These are phyloP conservation scores for Campylorhamphus procurvoides DNA, from an alignment of 2,113 vertebrate genomes.

Conservation along the genomic window DNA sequence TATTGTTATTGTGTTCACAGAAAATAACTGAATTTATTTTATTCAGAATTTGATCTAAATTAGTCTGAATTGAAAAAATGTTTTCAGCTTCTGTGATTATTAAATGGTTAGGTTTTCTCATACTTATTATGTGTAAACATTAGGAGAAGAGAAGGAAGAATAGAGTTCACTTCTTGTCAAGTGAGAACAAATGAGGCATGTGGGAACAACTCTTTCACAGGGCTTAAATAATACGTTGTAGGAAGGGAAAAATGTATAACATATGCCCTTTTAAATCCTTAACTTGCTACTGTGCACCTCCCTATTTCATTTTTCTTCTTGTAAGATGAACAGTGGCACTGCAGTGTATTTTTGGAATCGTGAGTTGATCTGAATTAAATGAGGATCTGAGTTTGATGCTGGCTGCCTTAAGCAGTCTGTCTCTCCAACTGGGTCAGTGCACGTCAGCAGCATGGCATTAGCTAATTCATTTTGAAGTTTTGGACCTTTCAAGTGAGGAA, in stretches of 20 bases:
- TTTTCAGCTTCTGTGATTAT: background rate
- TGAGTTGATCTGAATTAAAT: slow-evolving; percentile 50
- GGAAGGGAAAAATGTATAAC: slow-evolving; percentile 1
- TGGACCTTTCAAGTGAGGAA: slow-evolving; percentile 38
- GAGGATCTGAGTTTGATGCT: slow-evolving; percentile 60
- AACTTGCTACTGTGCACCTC: slow-evolving; percentile 31
- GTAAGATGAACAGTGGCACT: slow-evolving; percentile 25
- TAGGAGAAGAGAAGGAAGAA: background rate
- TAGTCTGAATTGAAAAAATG: background rate
- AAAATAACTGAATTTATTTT: background rate
- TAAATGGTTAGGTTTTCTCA: background rate
- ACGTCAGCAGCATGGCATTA: background rate
- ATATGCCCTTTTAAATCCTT: slow-evolving; percentile 35
- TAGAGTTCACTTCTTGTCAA: slow-evolving; percentile 10
- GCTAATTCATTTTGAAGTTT: slow-evolving; percentile 47
- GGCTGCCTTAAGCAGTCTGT: slow-evolving; percentile 41
- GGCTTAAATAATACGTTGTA: slow-evolving; percentile 17
- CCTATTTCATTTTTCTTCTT: background rate
- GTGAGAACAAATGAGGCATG: slow-evolving; percentile 6
- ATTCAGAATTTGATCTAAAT: background rate
- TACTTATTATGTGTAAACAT: background rate
- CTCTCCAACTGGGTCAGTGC: slow-evolving; percentile 57
- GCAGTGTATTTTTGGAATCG: slow-evolving; percentile 35
- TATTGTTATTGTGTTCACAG: background rate
- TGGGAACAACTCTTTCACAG: background rate